Percentiles rank a stretch among this genome's conserved stretches.
Evolutionary conservation across 2,797 vertebrate species (phyloP).

Genomic region (Myripristis jacobus): DNA sequence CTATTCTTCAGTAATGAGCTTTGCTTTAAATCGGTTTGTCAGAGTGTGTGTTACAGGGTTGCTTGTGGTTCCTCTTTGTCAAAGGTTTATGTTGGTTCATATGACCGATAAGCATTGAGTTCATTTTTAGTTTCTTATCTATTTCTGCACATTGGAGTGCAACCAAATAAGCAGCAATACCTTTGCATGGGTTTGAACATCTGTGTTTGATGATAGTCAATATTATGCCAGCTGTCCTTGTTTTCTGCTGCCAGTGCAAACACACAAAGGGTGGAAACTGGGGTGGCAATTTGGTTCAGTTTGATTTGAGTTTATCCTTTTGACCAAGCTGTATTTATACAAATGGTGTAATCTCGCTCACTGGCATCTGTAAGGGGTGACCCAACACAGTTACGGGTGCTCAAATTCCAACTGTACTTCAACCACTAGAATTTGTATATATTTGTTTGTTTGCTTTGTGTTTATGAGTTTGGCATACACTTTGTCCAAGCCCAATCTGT

Average conservation of each 20-base stretch:
- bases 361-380: constrained; percentile 62
- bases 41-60: constrained; percentile 5
- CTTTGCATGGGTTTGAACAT: constrained; percentile 82
- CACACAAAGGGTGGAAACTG: constrained; percentile 60
- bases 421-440: constrained; percentile 9
- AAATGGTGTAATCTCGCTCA: constrained; percentile 67
- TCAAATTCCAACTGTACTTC: constrained; percentile 40
- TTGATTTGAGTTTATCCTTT: constrained; percentile 77
- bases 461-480: constrained; percentile 27
- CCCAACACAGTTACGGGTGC: constrained; percentile 42
- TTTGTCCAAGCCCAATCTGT: constrained; percentile 8
- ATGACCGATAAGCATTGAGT: constrained; percentile 32
- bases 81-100: constrained; percentile 8
- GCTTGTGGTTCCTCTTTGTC: constrained; percentile 14
- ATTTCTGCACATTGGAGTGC: constrained; percentile 62
- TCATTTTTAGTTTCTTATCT: constrained; percentile 58
- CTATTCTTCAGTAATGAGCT: neutral
- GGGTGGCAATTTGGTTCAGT: constrained; percentile 56
- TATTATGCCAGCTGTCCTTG: constrained; percentile 74
- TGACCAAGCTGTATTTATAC: constrained; percentile 75
- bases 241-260: constrained; percentile 71
- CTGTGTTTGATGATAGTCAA: constrained; percentile 81
- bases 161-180: constrained; percentile 71
- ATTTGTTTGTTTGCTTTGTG: constrained; percentile 8
- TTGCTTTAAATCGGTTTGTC: neutral